These are phyloP conservation scores for Cataglyphis altisquamis DNA, from an alignment of 2,888 invertebrate genomes.

Conservation along the genomic window DNA sequence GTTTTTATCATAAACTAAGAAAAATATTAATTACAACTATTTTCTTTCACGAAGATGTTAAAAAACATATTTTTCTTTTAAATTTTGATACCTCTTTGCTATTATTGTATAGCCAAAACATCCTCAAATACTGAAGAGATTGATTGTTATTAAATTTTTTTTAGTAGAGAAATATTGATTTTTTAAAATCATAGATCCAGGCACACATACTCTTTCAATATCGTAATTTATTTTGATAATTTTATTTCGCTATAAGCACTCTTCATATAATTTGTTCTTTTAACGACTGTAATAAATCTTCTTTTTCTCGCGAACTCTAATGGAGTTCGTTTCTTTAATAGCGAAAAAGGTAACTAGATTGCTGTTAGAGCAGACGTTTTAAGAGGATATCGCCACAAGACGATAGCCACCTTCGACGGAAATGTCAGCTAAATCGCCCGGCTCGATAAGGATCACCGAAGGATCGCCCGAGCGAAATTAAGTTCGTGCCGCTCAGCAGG, in stretches of 20 bases:
- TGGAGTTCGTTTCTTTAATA: conserved; percentile 6
- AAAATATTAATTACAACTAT: too few relatives aligned
- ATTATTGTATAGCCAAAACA: too few relatives aligned
- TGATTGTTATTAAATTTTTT: background rate
- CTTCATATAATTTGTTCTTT: background rate
- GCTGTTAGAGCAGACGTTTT: conserved; percentile 27
- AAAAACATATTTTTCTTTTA: too few relatives aligned
- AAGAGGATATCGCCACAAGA: conserved; percentile 29
- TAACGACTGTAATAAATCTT: conserved; percentile 12
- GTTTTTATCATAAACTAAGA: too few relatives aligned
- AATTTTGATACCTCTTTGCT: too few relatives aligned
- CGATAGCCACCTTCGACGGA: conserved; percentile 23
- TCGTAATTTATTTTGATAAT: background rate
- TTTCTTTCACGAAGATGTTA: too few relatives aligned
- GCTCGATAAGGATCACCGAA: conserved; percentile 43
- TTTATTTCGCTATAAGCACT: background rate
- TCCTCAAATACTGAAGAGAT: background rate
- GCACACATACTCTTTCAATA: background rate
- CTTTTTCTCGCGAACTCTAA: conserved; percentile 7
- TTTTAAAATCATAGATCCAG: background rate
- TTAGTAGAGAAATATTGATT: background rate
- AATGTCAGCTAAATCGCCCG: conserved; percentile 36
- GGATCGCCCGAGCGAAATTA: conserved; percentile 29
- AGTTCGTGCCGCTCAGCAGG: conserved; percentile 34
- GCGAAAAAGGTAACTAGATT: conserved; percentile 28